phyloP scores from a whole-genome alignment of 2,797 vertebrate genomes.

The Lagodon rhomboides region DNA sequence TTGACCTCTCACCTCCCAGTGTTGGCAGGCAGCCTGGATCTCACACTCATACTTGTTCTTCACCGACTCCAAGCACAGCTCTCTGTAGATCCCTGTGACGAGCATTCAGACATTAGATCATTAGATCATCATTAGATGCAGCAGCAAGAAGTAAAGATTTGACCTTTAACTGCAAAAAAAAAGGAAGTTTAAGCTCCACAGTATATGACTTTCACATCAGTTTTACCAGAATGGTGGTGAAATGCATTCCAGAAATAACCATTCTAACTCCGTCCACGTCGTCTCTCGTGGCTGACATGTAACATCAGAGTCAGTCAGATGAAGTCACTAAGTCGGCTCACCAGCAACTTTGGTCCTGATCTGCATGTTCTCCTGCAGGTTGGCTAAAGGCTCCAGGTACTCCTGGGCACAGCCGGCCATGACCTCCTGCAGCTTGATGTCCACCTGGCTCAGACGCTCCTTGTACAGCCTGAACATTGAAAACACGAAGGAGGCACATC shows the following conservation, averaged over 20 bases:
- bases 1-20: constrained; percentile 93
- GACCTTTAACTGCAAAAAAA: background rate
- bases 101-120: constrained; percentile 4
- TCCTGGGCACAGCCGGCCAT: constrained; percentile 97
- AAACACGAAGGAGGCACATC: background rate
- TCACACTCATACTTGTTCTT: constrained; percentile 99
- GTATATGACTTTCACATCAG: background rate
- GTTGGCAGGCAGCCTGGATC: constrained; percentile 97
- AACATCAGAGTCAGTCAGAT: background rate
- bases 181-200: background rate
- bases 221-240: background rate
- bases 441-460: constrained; percentile 97
- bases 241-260: background rate
- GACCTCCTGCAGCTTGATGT: constrained; percentile 98
- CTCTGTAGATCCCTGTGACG: constrained; percentile 87
- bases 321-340: constrained; percentile 76
- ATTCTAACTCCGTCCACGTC: background rate
- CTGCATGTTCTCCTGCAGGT: constrained; percentile 99
- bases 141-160: background rate
- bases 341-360: constrained; percentile 99
- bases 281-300: background rate
- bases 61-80: constrained; percentile 96
- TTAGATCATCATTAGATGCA: too few species aligned
- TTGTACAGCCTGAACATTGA: constrained; percentile 92
- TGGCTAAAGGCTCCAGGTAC: constrained; percentile 97